phyloP scores from a whole-genome alignment of 2,797 vertebrate genomes.

The Caiman crocodilus region DNA sequence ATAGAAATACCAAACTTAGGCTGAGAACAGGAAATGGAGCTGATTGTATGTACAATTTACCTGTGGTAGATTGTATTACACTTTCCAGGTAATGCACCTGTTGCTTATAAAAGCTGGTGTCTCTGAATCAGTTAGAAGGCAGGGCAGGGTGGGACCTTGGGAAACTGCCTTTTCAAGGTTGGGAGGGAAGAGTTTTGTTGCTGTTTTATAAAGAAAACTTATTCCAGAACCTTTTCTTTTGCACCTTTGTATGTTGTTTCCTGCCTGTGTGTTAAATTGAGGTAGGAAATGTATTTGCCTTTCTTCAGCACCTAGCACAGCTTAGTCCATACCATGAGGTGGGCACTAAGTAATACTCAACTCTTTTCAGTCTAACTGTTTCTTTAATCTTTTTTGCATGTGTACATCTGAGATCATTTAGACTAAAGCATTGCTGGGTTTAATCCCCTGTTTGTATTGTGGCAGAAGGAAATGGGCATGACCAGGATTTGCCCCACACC shows the following conservation, averaged over 20 bases:
- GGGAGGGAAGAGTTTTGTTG: neutral
- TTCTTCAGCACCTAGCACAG: neutral
- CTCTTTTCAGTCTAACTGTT: neutral
- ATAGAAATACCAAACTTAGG: neutral
- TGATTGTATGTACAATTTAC: neutral
- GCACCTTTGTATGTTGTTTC: neutral
- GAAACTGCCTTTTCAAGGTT: neutral
- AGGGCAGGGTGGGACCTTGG: too few relatives aligned
- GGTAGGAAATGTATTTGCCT: neutral
- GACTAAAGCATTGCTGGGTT: neutral
- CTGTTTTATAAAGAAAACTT: neutral
- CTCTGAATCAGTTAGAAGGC: too few relatives aligned
- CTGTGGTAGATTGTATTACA: neutral
- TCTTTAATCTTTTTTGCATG: neutral
- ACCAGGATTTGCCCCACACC: neutral
- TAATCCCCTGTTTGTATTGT: neutral
- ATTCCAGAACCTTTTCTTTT: neutral
- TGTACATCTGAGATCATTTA: neutral
- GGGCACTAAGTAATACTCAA: neutral
- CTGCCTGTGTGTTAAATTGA: accelerated
- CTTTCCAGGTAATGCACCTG: neutral
- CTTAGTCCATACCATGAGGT: neutral
- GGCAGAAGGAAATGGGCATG: neutral
- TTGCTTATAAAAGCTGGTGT: too few relatives aligned
- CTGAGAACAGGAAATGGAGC: neutral